Evolutionary conservation across 2,113 vertebrate genomes (phyloP), one percentile per base, ranked within the genome.

Genomic region (Lepus europaeus): DNA sequence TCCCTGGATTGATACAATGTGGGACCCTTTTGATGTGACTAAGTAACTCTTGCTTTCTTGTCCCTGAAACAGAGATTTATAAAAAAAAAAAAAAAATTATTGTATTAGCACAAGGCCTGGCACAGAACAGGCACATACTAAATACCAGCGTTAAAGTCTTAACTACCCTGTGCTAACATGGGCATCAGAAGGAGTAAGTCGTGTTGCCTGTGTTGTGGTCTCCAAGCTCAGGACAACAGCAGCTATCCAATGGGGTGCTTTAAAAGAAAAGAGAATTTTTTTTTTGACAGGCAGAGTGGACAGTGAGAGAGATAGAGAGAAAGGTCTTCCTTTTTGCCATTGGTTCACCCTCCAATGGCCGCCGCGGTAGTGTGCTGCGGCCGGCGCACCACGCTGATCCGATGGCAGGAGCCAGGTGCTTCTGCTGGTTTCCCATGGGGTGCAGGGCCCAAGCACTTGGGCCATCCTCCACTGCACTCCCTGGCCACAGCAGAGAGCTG

Each of bases 21-120:
- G 79, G 95, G 56, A 85, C 7, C 39, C 91, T 74, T 69, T 76
- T 33, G 68, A 76, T 83, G 19, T 93, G 51, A 90, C 9, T 90
- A 36, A 70, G 17, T 49, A 69, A 27, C 45, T 63, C 94, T 81
- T 56, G 29, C 64, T 88, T 88, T 74, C 53, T 87, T 27, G 16
- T 80, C 31, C 89, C 0, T 83, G 56, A 89, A 53, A 36, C 78
- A 59, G 80, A 89, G 69, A 77, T 80, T 77, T 59, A 45, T 59
- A 14, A 59, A 11, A 79, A 17, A 76, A 19, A 59, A 11, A 79
- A 17, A 76, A 73, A n/a, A n/a, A 6, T 61, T 51, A 22, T 82
- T 23, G 22, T 95, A 12, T 20, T 73, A 89, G 56, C 69, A 27
- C n/a, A 83, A n/a, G 17, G 29, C 27, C 16, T 87, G 82, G 33